Base-by-base conservation (phyloP, 2,888 invertebrate species). In the Isoperla grammatica region DNA sequence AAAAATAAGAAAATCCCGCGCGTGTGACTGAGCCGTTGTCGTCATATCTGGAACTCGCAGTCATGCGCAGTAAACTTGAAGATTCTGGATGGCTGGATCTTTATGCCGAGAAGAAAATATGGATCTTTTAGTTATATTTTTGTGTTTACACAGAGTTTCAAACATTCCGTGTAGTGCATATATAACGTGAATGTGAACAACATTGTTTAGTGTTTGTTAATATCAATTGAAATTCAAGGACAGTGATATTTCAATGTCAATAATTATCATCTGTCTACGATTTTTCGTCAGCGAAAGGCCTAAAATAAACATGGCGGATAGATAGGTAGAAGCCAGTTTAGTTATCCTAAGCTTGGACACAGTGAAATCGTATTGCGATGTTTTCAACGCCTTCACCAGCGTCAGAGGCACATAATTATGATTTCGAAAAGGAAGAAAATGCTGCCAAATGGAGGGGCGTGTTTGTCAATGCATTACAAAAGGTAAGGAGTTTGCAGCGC, bases 391-490 rank as follows among this genome's bases (percentile, higher is more conserved):
- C 65, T 54, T 64, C 65, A 20, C 57, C 61, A 19, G 56, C 64
- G 50, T 65, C 68, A 60, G 70, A 69, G 53, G 61, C 64, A 60
- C 66, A 65, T 48, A 67, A 63, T 65, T 90, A 89, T 79, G 91
- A 94, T 81, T 94, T 93, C 78, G 85, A 85, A 74, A 89, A 89
- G 75, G 87, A 87, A 72, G 93, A 93, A 76, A 94, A 93, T 78
- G 84, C 85, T 69, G 83, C 84, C 68, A 94, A 94, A 83, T 96
- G 95, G 95, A 89, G 87, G 73, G 93, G 94, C 66, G 81, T 95
- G 67, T 89, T 96, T 76, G 85, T 90, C 72, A 85, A 83, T 71
- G 87, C 94, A 55, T 81, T 96, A 70, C 86, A 87, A 76, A 91
- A 90, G 87, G 94, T 94, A 78, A 75, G 75, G 8, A n/a, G n/a